Base-by-base conservation (phyloP, 2,113 vertebrate genomes). In the Mesocricetus auratus region DNA sequence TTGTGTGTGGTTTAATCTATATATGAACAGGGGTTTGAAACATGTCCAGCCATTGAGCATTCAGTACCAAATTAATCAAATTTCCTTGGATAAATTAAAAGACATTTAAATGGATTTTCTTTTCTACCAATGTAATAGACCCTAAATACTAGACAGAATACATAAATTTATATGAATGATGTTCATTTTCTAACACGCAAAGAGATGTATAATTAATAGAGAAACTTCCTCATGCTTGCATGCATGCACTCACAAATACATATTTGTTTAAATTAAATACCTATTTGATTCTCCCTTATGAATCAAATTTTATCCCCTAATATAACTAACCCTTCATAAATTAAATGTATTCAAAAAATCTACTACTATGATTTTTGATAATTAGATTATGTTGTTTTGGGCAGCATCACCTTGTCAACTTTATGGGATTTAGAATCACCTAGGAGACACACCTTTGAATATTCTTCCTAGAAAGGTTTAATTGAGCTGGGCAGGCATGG, bases 61-160 rank as follows among this genome's bases (percentile, higher is more conserved):
- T 92, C 9, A 22, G 50, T 45, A 62, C 8, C 8, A 47, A 42
- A 74, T 90, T 94, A 58, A 50, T 74, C 93, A 74, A 47, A 26
- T 87, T 93, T 82, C 42, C 31, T 69, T 33, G 56, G 81, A 90
- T 62, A 87, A 81, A 62, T 62, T 58, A 75, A 93, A 31, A 68
- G 78, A n/a, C 31, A 50, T 53, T 86, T 93, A 91, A 82, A 60
- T 6, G 12, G 17, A 64, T 68, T 86, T 66, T 86, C 69, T 86
- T 78, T 71, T 68, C 53, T 79, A 45, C 47, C 86, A n/a, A 53
- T 69, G 39, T 53, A n/a, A 93, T 77, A 75, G 50, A 45, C 29
- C 22, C 33, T 93, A 75, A 74, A 53, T 75, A 86, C 29, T 21
- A 47, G 39, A 42, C 10, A 75, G 73, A 68, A 66, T 3, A 31